A percentile compares a stretch with the other conserved stretches of the same genome.
These are phyloP conservation scores for Bostrychus sinensis DNA, from an alignment of 2,113 vertebrate species.

Conservation along the genomic window DNA sequence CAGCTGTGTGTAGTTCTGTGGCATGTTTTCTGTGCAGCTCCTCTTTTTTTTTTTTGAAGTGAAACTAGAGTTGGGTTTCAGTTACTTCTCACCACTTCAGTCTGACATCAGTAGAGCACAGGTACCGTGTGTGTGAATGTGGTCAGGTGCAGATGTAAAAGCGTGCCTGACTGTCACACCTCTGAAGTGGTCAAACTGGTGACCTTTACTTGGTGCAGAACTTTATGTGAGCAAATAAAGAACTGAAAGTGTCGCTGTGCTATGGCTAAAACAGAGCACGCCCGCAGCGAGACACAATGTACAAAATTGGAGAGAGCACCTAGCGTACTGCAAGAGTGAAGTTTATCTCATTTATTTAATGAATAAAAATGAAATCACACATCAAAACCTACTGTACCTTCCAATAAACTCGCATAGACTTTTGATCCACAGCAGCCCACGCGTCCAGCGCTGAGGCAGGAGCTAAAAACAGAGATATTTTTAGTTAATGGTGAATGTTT, in stretches of 20 bases:
- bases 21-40: conserved; percentile 70
- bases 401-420: conserved; percentile 58
- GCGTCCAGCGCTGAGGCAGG: conserved; percentile 67
- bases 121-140: conserved; percentile 11
- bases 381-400: conserved; percentile 51
- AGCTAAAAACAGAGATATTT: conserved; percentile 39
- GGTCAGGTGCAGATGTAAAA: not conserved
- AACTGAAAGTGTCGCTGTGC: conserved; percentile 34
- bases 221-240: conserved; percentile 16
- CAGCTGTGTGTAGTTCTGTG: conserved; percentile 7
- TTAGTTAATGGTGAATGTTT: too few relatives aligned
- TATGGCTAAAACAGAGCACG: conserved; percentile 19
- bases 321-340: too few relatives aligned
- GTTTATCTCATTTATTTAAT: conserved; percentile 1
- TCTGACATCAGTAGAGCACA: conserved; percentile 19
- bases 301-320: too few relatives aligned
- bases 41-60: conserved; percentile 76
- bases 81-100: conserved; percentile 29
- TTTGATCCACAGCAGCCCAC: conserved; percentile 57
- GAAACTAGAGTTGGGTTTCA: conserved; percentile 74
- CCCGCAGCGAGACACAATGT: not conserved
- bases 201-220: conserved; percentile 57
- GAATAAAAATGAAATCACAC: too few relatives aligned
- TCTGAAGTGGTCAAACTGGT: conserved; percentile 48
- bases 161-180: not conserved